Conservation (phyloP, 2,113 vertebrate species). For the Cariama cristata region DNA sequence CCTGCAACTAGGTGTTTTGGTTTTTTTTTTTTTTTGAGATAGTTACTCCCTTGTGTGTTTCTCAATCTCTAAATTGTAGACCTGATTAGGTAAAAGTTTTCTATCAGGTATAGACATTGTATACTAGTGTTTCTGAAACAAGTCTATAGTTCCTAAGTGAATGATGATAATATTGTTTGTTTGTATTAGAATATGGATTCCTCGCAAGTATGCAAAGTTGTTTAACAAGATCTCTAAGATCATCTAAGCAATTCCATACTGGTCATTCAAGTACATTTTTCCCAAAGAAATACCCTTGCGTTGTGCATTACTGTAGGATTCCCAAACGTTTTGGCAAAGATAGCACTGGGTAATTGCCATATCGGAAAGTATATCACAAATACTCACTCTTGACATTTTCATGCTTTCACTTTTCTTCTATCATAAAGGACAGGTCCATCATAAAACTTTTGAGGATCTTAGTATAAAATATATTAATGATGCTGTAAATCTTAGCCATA, state of each 20-base stretch:
- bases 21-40: not conserved
- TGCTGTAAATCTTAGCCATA: not conserved
- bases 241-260: not conserved
- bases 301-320: not conserved
- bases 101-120: not conserved
- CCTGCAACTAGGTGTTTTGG: rapidly evolving
- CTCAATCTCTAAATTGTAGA: not conserved
- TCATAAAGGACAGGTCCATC: not conserved
- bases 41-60: not conserved
- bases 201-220: not conserved
- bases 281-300: not conserved
- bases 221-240: not conserved
- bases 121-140: not conserved
- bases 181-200: not conserved
- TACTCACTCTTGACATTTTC: not conserved
- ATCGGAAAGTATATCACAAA: not conserved
- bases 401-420: not conserved
- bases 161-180: not conserved
- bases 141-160: not conserved
- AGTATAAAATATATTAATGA: not conserved
- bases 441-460: not conserved
- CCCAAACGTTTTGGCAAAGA: not conserved
- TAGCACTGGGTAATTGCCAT: not conserved
- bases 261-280: not conserved
- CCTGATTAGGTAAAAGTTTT: not conserved